These are phyloP conservation scores for Mastacembelus armatus DNA, from an alignment of 2,797 vertebrate species.

Conservation along the genomic window DNA sequence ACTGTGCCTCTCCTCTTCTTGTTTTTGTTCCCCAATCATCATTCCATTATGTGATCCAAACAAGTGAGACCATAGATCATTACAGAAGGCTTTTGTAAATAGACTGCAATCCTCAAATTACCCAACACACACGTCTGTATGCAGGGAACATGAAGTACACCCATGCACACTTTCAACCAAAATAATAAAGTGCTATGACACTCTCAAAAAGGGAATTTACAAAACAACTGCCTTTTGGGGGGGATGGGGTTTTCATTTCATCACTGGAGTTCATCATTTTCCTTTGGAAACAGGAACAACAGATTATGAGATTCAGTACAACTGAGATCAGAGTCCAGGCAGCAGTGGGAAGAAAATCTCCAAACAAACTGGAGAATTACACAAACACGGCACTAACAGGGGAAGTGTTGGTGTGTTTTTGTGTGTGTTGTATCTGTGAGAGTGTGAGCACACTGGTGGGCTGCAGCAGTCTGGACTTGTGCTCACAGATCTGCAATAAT, in stretches of 20 bases:
- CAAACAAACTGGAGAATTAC: constrained; percentile 50
- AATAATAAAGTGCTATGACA: constrained; percentile 33
- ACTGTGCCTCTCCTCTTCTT: constrained; percentile 25
- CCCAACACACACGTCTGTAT: constrained; percentile 31
- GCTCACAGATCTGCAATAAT: constrained; percentile 59
- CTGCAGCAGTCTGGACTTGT: constrained; percentile 61
- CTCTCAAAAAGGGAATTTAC: constrained; percentile 34
- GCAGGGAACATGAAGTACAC: neutral
- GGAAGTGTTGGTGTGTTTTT: constrained; percentile 38
- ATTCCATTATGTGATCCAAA: constrained; percentile 51
- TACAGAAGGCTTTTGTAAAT: constrained; percentile 55
- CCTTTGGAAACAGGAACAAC: constrained; percentile 27
- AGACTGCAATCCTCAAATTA: constrained; percentile 51
- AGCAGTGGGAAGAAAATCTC: constrained; percentile 22
- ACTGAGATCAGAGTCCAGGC: constrained; percentile 9
- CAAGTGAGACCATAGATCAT: constrained; percentile 67
- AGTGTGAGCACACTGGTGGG: constrained; percentile 46
- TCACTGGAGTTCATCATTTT: neutral
- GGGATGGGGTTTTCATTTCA: constrained; percentile 2
- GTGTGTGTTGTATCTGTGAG: constrained; percentile 27
- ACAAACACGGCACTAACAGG: constrained; percentile 57
- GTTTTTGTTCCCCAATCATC: constrained; percentile 45
- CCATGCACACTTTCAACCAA: neutral
- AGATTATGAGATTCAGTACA: neutral
- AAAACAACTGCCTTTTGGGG: constrained; percentile 29